These are phyloP conservation scores for Decapterus maruadsi DNA, from an alignment of 2,797 vertebrate genomes.

Conservation along the genomic window DNA sequence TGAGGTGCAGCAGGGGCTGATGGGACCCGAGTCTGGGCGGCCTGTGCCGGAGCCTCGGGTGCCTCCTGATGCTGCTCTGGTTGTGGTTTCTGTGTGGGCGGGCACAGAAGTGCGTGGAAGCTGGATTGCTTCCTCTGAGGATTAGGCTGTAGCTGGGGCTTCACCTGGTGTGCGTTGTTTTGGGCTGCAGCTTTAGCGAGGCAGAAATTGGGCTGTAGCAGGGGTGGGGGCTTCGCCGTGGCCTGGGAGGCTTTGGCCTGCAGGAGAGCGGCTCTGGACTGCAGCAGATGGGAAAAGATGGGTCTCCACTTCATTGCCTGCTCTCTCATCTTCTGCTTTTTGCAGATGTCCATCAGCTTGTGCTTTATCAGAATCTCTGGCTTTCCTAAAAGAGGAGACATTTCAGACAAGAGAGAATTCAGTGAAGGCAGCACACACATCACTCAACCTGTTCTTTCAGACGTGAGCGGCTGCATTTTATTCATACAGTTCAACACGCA, in stretches of 20 bases:
- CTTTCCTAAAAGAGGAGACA: conserved; percentile 61
- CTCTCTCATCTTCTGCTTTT: conserved; percentile 57
- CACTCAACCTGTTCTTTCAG: neutral
- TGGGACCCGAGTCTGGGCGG: neutral
- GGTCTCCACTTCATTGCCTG: conserved; percentile 32
- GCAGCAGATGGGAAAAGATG: conserved; percentile 59
- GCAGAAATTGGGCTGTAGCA: fast-evolving
- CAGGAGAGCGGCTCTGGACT: conserved; percentile 51
- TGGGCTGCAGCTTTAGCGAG: neutral
- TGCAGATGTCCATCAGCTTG: conserved; percentile 58
- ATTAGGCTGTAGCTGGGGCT: conserved; percentile 6
- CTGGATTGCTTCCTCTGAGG: neutral
- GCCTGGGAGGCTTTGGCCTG: conserved; percentile 4
- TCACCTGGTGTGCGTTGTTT: neutral
- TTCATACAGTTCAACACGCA: neutral
- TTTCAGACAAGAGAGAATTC: neutral
- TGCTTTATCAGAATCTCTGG: conserved; percentile 39
- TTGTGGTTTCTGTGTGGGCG: neutral
- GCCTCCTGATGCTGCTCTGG: neutral
- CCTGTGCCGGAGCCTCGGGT: neutral
- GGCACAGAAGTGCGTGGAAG: neutral
- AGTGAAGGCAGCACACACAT: neutral
- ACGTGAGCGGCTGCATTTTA: neutral
- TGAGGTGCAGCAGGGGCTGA: neutral
- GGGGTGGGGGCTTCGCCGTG: fast-evolving